A percentile compares a stretch with the other conserved stretches of the same genome.
phyloP scores from a whole-genome alignment of 2,888 invertebrate genomes.

The Chorisops tibialis region DNA sequence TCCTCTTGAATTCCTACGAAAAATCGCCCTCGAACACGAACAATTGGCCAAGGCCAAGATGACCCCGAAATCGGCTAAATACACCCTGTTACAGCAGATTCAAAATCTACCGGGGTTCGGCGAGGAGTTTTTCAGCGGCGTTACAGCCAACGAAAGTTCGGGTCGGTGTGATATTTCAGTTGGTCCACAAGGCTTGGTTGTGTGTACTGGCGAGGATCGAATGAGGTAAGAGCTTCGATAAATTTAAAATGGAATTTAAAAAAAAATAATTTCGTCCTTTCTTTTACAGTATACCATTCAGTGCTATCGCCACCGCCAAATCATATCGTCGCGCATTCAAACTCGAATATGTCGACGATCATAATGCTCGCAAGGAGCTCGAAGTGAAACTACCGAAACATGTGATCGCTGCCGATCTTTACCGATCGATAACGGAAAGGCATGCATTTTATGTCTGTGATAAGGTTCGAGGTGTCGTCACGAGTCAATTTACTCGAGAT shows the following conservation, averaged over 20 bases:
- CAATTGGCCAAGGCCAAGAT: conserved; percentile 56
- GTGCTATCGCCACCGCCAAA: conserved; percentile 75
- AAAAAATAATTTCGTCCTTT: neutral
- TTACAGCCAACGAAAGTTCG: conserved; percentile 50
- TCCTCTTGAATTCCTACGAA: conserved; percentile 46
- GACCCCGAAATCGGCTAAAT: conserved; percentile 75
- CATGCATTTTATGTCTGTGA: conserved; percentile 92
- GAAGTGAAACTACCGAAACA: conserved; percentile 79
- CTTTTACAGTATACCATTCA: conserved; percentile 74
- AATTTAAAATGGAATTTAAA: neutral
- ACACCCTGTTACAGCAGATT: conserved; percentile 77
- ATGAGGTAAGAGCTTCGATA: conserved; percentile 54
- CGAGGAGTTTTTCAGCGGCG: conserved; percentile 77
- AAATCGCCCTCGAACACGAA: conserved; percentile 49
- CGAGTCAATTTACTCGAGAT: conserved; percentile 84
- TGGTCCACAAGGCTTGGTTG: conserved; percentile 78
- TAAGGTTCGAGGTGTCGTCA: conserved; percentile 82
- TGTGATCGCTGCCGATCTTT: conserved; percentile 76
- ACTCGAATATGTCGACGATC: conserved; percentile 69
- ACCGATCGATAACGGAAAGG: conserved; percentile 84
- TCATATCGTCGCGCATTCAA: conserved; percentile 72
- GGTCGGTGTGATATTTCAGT: conserved; percentile 63
- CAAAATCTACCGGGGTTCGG: conserved; percentile 78
- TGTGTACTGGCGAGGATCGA: conserved; percentile 66
- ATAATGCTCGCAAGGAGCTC: conserved; percentile 62